Conservation (phyloP, 2,797 vertebrate genomes). For the Sciurus carolinensis region DNA sequence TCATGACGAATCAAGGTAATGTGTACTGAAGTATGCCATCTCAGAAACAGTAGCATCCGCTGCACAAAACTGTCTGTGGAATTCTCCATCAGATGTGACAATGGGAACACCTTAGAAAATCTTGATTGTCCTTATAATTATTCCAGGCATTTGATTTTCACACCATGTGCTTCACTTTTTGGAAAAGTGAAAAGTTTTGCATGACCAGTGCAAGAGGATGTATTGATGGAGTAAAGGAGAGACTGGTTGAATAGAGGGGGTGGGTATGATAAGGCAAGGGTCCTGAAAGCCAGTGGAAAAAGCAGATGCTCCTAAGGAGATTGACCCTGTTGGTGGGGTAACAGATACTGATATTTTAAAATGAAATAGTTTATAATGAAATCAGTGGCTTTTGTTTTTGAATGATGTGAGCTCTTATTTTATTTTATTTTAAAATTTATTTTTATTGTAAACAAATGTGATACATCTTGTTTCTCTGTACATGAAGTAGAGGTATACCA, state of each 20-base stretch:
- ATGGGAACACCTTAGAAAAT: background rate
- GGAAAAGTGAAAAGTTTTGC: background rate
- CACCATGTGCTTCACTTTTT: background rate
- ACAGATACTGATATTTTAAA: background rate
- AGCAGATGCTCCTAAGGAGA: background rate
- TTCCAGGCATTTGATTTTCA: background rate
- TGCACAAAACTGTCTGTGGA: background rate
- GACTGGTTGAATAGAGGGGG: no score
- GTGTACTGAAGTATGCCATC: background rate
- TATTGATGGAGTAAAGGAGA: background rate
- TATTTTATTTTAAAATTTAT: no score
- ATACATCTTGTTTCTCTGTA: no score
- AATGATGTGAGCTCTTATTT: no score
- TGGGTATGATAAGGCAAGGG: background rate
- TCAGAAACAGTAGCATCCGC: background rate
- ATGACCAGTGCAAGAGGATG: background rate
- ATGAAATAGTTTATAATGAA: background rate
- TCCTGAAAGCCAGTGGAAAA: background rate
- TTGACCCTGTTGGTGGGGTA: background rate
- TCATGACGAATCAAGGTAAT: background rate
- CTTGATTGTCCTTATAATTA: background rate
- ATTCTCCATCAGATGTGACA: background rate
- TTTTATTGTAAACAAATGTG: no score
- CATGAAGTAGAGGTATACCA: no score
- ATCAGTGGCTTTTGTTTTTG: background rate